Conservation (phyloP, 2,888 invertebrate species). For the Rhopalosiphum nymphaeae region DNA sequence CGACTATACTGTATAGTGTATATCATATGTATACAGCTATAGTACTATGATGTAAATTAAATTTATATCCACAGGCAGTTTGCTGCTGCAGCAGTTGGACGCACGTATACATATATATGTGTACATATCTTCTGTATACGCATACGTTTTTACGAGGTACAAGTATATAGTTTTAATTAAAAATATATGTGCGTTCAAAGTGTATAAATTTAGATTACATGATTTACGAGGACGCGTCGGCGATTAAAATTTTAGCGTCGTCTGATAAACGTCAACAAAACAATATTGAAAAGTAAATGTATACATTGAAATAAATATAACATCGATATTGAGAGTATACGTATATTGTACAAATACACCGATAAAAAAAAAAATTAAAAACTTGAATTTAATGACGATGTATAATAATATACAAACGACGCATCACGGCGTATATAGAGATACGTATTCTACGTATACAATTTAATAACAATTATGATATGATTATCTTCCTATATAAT, state of each 20-base stretch:
- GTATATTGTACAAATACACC: background rate
- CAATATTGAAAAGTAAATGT: background rate
- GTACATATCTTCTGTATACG: background rate
- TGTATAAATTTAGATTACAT: slow-evolving; percentile 42
- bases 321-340: background rate
- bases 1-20: background rate
- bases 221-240: slow-evolving; percentile 42
- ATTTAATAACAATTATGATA: background rate
- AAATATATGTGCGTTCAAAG: slow-evolving; percentile 41
- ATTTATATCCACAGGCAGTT: slow-evolving; percentile 7
- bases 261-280: slow-evolving; percentile 30
- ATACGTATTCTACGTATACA: background rate
- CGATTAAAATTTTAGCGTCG: slow-evolving; percentile 13
- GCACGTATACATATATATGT: background rate
- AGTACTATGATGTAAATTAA: slow-evolving; percentile 23
- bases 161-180: slow-evolving; percentile 48
- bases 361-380: background rate
- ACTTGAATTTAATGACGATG: background rate
- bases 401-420: background rate
- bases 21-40: background rate
- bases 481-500: background rate
- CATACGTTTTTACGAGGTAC: slow-evolving; percentile 51
- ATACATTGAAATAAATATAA: background rate
- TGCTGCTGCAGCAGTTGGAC: background rate
- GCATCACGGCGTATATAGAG: background rate